Base-by-base conservation (phyloP, 2,888 invertebrate species). In the Meandrusa payeni region DNA sequence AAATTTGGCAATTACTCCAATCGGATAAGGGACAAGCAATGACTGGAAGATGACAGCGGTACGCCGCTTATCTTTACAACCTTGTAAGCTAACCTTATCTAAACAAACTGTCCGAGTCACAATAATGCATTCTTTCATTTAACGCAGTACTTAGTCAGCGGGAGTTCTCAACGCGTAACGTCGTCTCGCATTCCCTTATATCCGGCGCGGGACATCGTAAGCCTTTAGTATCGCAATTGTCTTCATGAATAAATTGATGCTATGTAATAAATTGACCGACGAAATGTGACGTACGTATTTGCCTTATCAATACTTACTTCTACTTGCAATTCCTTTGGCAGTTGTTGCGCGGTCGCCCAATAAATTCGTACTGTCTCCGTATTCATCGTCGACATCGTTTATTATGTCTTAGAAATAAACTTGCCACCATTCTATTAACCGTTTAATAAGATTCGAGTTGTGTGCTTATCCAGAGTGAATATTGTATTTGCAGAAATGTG, bases 211-310 rank as follows among this genome's bases (percentile, higher is more conserved):
- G n/a, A 22, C 15, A 29, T 11, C 33, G 34, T 29, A 36, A 29
- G 26, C n/a, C 40, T 32, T 12, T 10, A 27, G 20, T 26, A 20
- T 27, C 47, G 48, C 80, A 82, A 82, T 81, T 82, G 83, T 77
- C 73, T 76, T 54, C 69, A 64, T 68, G 73, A 73, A 71, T 72
- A 85, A 85, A 85, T 85, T 85, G 82, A 78, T 79, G 70, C 76
- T 76, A 80, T 80, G 79, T 80, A 80, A 71, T 81, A 78, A 80
- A 85, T 69, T 79, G 76, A 66, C 58, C 67, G 76, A 77, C 78
- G 76, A 77, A 44, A 27, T 39, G 69, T 81, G 79, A 77, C 76
- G 77, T 55, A 48, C 51, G 52, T 52, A 50, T 47, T n/a, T 39
- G 52, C 67, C 73, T 83, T 86, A 85, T 85, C 85, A 80, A 82